Base-by-base conservation (phyloP, 2,888 invertebrate species). In the Latrodectus hesperus region DNA sequence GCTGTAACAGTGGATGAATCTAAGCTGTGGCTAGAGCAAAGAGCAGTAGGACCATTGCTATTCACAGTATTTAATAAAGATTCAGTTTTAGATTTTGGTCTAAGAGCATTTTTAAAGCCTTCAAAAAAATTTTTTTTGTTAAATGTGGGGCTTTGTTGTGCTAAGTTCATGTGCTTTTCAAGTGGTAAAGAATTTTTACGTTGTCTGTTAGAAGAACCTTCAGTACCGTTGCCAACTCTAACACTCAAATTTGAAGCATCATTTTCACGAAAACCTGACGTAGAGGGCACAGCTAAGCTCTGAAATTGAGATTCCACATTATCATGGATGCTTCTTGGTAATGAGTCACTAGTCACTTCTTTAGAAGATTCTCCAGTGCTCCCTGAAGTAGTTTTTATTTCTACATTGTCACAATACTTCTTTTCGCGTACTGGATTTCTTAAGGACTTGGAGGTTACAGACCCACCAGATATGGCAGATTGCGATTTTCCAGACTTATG, bases 11-110 rank as follows among this genome's bases (percentile, higher is more conserved):
- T 74, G 49, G 89, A 55, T 71, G 89, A 88, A 83, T 90, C 90
- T 76, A 90, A 89, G 85, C 89, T 90, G 82, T 90, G 89, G 87
- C 89, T 90, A 79, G 89, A 89, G 84, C 84, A 84, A 68, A 88
- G 76, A 80, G 88, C 68, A 75, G 78, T 49, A 53, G 77, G 75
- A 71, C 81, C 74, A 72, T 82, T 85, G 65, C 88, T 77, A 78
- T 85, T 85, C 51, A 71, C 67, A 70, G 76, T 86, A 82, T 75
- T 88, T 51, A 81, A 65, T 68, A 77, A 82, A 67, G 87, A 77
- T 55, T 89, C 89, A 22, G 81, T 80, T 84, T 89, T 89, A 70
- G 89, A 89, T 76, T 89, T 89, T 77, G 88, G 88, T 75, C 89
- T 80, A 53, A 88, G 68, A 68, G 88, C 80, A 71, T 89, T 89